Percentiles rank a stretch among this genome's conserved stretches.
Evolutionary conservation across 2,113 vertebrate genomes (phyloP).

Genomic region (Anolis carolinensis): DNA sequence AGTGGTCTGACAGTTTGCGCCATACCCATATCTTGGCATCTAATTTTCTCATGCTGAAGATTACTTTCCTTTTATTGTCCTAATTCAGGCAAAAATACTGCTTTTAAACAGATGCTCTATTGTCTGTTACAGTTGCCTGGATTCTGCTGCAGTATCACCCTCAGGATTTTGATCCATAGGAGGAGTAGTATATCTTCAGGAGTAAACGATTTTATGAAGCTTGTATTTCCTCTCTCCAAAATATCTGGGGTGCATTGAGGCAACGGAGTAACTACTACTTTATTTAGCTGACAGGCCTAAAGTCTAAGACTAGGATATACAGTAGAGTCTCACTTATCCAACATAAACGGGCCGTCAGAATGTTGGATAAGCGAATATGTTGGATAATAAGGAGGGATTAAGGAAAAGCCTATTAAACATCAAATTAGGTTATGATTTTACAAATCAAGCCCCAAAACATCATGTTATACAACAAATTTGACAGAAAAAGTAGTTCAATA

Average conservation of each 20-base stretch:
- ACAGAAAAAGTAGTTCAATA: no score
- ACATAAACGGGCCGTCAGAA: no score
- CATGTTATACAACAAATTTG: no score
- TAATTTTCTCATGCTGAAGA: neutral
- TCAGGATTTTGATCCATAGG: neutral
- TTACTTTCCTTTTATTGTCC: neutral
- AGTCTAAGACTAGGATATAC: neutral
- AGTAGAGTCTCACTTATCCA: no score
- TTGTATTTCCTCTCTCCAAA: neutral
- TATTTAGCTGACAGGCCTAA: neutral
- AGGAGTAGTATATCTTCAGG: neutral
- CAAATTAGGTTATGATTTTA: no score
- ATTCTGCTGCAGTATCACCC: neutral
- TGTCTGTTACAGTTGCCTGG: neutral
- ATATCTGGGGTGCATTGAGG: neutral
- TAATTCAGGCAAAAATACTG: neutral
- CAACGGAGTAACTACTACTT: neutral
- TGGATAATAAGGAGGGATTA: no score
- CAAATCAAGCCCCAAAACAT: no score
- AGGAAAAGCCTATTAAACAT: no score
- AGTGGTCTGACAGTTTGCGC: neutral
- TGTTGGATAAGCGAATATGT: no score
- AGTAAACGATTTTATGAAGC: neutral
- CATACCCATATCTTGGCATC: neutral
- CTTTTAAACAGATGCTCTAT: neutral